Percentiles rank a stretch among this genome's conserved stretches.
Evolutionary conservation across 2,113 vertebrate species (phyloP).

Genomic region (Neodon shergylaensis): DNA sequence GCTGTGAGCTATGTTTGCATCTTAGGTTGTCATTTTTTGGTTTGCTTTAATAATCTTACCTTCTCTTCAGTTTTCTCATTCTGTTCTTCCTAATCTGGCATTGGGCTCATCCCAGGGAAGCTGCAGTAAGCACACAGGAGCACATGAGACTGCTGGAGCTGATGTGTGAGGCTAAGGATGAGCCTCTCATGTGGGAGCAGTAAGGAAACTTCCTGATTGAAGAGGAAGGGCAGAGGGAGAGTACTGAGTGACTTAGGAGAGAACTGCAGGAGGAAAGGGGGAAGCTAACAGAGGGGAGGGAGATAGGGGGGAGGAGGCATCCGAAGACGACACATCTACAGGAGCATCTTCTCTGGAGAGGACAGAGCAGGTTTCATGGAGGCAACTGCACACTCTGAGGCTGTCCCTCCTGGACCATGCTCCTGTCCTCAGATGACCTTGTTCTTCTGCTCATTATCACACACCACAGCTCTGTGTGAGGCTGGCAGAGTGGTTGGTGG

Average conservation of each 20-base stretch:
- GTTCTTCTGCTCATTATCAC: neutral
- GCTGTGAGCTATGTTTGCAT: neutral
- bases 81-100: neutral
- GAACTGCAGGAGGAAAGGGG: neutral
- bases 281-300: neutral
- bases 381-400: neutral
- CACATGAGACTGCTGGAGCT: neutral
- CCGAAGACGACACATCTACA: neutral
- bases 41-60: neutral
- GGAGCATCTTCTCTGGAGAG: neutral
- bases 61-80: slow-evolving; percentile 3
- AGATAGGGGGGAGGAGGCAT: neutral
- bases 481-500: neutral
- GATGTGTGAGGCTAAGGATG: neutral
- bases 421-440: neutral
- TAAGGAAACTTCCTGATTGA: neutral
- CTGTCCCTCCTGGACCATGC: neutral
- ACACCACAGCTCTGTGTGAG: neutral
- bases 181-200: neutral
- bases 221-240: neutral
- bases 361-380: neutral
- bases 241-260: neutral
- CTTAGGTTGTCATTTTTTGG: neutral
- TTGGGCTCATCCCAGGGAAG: neutral
- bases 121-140: neutral